Percentiles rank a stretch among this genome's conserved stretches.
Evolutionary conservation across 2,797 vertebrate genomes (phyloP).

Genomic region (Coregonus ussuriensis): DNA sequence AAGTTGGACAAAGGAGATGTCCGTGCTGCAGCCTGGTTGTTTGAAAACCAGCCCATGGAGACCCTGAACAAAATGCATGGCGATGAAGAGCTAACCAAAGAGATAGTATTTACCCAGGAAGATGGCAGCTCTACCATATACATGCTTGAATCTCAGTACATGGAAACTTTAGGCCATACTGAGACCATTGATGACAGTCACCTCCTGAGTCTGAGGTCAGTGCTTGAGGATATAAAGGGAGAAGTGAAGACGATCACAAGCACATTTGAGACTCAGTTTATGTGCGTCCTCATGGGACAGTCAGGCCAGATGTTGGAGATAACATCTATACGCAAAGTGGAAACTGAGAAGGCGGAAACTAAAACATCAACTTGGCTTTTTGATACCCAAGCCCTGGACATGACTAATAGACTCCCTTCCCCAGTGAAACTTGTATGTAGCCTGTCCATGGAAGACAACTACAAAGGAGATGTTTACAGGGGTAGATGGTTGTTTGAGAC

Average conservation of each 20-base stretch:
- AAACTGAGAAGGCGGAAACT: conserved; percentile 81
- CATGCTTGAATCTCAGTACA: conserved; percentile 85
- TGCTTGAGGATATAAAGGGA: conserved; percentile 84
- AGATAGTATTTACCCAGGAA: conserved; percentile 66
- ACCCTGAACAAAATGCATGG: conserved; percentile 80
- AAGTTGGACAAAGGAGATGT: conserved; percentile 82
- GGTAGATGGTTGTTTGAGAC: conserved; percentile 89
- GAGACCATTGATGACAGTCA: conserved; percentile 83
- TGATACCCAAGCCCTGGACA: conserved; percentile 83
- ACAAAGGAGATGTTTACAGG: conserved; percentile 70
- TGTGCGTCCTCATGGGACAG: conserved; percentile 85
- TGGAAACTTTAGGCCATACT: conserved; percentile 80
- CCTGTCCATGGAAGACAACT: conserved; percentile 85
- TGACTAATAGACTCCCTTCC: conserved; percentile 71
- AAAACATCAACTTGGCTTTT: conserved; percentile 85
- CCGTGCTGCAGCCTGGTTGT: conserved; percentile 77
- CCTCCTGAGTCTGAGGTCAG: conserved; percentile 80
- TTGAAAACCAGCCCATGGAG: conserved; percentile 86
- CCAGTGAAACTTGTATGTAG: conserved; percentile 82
- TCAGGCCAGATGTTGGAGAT: conserved; percentile 85
- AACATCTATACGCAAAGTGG: conserved; percentile 84
- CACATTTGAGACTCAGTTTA: conserved; percentile 85
- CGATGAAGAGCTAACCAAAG: conserved; percentile 75
- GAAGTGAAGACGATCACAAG: conserved; percentile 84
- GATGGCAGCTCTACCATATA: conserved; percentile 84